A percentile compares a stretch with the other conserved stretches of the same genome.
phyloP scores from a whole-genome alignment of 2,888 invertebrate species.

The Trissolcus japonicus region DNA sequence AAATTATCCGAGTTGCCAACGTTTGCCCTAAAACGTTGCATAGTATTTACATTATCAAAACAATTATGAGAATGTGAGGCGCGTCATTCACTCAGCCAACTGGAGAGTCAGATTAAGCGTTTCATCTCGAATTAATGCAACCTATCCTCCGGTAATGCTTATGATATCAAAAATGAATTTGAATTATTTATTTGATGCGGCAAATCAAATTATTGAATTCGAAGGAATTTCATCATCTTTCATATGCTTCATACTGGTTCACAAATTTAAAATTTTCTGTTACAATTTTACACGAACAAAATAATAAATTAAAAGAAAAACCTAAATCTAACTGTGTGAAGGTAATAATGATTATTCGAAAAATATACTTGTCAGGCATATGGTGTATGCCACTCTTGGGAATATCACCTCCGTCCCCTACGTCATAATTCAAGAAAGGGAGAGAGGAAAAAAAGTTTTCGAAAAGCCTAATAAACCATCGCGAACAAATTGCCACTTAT shows the following conservation, averaged over 20 bases:
- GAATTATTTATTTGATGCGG: not conserved
- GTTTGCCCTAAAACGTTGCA: not conserved
- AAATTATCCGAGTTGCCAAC: no score
- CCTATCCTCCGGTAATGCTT: not conserved
- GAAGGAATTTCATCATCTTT: not conserved
- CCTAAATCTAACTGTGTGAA: not conserved
- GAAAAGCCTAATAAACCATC: no score
- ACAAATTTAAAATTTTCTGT: not conserved
- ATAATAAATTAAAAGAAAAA: not conserved
- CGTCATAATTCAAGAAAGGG: no score
- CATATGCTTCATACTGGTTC: not conserved
- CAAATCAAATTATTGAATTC: no score
- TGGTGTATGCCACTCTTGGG: no score
- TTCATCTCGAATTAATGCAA: slow-evolving; percentile 1
- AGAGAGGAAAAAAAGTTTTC: no score
- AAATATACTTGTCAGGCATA: not conserved
- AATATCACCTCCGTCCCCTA: no score
- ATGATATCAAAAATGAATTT: not conserved
- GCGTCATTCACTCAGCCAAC: not conserved
- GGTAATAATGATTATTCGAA: not conserved
- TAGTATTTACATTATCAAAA: not conserved
- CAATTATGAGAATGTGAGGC: not conserved
- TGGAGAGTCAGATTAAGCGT: not conserved
- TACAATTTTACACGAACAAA: not conserved
- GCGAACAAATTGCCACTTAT: no score